Base-by-base conservation (phyloP, 1,140 invertebrate species). In the Sitodiplosis mosellana region DNA sequence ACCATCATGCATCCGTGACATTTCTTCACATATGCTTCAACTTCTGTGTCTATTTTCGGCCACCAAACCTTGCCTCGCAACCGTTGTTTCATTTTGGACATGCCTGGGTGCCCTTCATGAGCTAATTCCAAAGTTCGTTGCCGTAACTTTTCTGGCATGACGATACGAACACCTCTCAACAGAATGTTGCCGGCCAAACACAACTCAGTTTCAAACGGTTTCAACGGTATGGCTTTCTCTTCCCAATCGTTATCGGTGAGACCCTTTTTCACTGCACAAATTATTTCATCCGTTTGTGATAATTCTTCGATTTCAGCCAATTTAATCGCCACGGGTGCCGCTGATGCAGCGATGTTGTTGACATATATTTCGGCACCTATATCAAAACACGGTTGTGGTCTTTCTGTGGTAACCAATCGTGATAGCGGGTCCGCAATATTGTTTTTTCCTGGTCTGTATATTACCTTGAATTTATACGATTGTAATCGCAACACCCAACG, bases 61-160 rank as follows among this genome's bases (percentile, higher is more conserved):
- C 57, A 69, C 63, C 66, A 66, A 10, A 66, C 58, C 50, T 65
- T 66, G 42, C 52, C 48, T 41, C 60, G 40, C 38, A 63, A 43
- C 14, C 55, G 48, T 36, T 50, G 43, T 46, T 64, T 66, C 49
- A 59, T 65, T 45, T 49, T 43, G n/a, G 51, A 49, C 3, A 58
- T 56, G 6, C 61, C 59, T 12, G 53, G 50, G 45, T 64, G 61
- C 14, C 54, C 56, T 51, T 61, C 59, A 51, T 61, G 63, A 6
- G 56, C 57, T 17, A 55, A 38, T 37, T 58, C 44, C 40, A 64
- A 38, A 8, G 51, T 45, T 46, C 38, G 33, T 2, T 50, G 21
- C 45, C 50, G 33, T 20, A 62, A 38, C 8, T 37, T 40, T 33
- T 43, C 19, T 5, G 57, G 56, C 8, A 57, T 52, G 20, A 56